These are phyloP conservation scores for Xylota segnis DNA, from an alignment of 2,888 invertebrate species.

Conservation along the genomic window DNA sequence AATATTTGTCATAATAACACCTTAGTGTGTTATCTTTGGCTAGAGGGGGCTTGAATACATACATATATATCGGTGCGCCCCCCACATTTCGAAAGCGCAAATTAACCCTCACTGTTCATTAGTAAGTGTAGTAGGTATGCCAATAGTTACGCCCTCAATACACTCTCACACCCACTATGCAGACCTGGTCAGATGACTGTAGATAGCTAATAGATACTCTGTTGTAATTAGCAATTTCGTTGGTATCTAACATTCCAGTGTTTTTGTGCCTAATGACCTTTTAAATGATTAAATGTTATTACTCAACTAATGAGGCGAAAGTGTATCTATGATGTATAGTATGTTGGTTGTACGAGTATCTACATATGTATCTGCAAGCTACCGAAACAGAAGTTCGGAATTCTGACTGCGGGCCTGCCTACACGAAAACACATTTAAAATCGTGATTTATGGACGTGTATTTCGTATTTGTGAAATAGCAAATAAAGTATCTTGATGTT, in stretches of 20 bases:
- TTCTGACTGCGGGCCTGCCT: slow-evolving; percentile 3
- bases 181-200: slow-evolving; percentile 1
- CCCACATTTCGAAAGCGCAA: slow-evolving; percentile 38
- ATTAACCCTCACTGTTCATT: slow-evolving; percentile 36
- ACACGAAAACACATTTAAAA: slow-evolving; percentile 55
- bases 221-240: slow-evolving; percentile 46
- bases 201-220: slow-evolving; percentile 22
- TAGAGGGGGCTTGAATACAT: neutral
- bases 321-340: slow-evolving; percentile 53
- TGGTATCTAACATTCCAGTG: slow-evolving; percentile 41
- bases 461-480: slow-evolving; percentile 53
- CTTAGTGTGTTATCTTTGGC: slow-evolving; percentile 13
- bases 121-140: slow-evolving; percentile 13
- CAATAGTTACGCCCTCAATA: slow-evolving; percentile 38
- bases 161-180: slow-evolving; percentile 7
- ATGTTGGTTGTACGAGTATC: too few relatives aligned
- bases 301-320: slow-evolving; percentile 73
- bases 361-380: slow-evolving; percentile 47
- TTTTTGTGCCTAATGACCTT: slow-evolving; percentile 64
- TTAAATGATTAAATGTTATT: slow-evolving; percentile 73
- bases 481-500: slow-evolving; percentile 68
- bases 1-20: slow-evolving; percentile 61
- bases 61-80: slow-evolving; percentile 8
- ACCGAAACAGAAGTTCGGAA: slow-evolving; percentile 66
- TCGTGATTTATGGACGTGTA: slow-evolving; percentile 63